A percentile compares a stretch with the other conserved stretches of the same genome.
Conservation (phyloP, 2,113 vertebrate species). For the Neolamprologus longior region DNA sequence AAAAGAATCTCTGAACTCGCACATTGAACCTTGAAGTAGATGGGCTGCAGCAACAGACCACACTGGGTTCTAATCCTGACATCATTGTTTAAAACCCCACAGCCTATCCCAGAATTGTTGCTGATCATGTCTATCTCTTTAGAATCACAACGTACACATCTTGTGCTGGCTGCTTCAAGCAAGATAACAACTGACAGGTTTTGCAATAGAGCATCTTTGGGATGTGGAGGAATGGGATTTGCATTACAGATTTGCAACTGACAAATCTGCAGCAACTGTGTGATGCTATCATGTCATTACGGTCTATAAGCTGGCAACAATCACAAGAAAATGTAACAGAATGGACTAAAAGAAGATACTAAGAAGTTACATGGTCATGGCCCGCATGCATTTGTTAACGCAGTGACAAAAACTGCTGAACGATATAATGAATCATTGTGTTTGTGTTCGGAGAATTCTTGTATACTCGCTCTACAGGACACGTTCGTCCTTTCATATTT, state of each 20-base stretch:
- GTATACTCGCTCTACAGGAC: background rate
- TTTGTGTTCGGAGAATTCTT: background rate
- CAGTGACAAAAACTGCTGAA: background rate
- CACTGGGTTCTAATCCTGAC: rapidly evolving
- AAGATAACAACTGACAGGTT: rapidly evolving
- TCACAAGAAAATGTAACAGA: background rate
- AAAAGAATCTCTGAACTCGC: background rate
- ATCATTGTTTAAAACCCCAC: background rate
- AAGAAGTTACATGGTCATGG: background rate
- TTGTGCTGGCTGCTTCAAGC: background rate
- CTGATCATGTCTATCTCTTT: background rate
- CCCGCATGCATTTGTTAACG: background rate
- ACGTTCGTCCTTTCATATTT: background rate
- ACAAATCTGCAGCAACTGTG: background rate
- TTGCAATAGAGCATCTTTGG: background rate
- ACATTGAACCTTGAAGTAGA: background rate
- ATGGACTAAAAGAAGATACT: background rate
- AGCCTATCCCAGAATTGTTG: background rate
- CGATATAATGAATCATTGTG: background rate
- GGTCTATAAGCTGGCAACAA: background rate
- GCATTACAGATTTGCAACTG: background rate
- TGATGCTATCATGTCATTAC: background rate
- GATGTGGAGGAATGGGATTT: background rate
- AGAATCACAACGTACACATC: background rate
- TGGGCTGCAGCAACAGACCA: background rate